Conservation (phyloP, 2,113 vertebrate species). For the Xenopus borealis region DNA sequence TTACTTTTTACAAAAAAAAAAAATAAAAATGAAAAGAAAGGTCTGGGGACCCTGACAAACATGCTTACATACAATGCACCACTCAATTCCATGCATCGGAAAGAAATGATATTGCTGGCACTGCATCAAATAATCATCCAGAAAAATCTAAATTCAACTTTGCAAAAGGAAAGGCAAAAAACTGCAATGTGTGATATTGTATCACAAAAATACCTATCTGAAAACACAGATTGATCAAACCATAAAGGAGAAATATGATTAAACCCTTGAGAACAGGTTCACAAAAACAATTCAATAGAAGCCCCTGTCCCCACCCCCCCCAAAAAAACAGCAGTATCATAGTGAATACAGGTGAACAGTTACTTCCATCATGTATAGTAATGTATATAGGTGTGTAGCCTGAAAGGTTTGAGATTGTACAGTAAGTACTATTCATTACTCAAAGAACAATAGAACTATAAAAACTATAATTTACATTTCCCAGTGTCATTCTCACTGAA, state of each 20-base stretch:
- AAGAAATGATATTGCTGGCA: background rate
- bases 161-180: background rate
- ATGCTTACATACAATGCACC: slow-evolving; percentile 1
- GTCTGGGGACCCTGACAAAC: background rate
- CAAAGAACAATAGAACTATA: slow-evolving; percentile 12
- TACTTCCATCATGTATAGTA: too few relatives aligned
- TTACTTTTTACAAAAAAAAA: background rate
- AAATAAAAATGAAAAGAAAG: background rate
- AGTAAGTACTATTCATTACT: slow-evolving; percentile 18
- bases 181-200: background rate
- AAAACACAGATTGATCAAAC: background rate
- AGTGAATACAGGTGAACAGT: too few relatives aligned
- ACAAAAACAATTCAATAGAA: too few relatives aligned
- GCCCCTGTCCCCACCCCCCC: too few relatives aligned
- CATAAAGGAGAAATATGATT: too few relatives aligned
- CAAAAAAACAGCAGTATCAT: too few relatives aligned
- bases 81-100: background rate
- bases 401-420: slow-evolving; percentile 8
- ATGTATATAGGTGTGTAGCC: background rate
- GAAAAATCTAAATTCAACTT: too few relatives aligned
- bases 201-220: background rate
- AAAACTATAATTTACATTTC: background rate
- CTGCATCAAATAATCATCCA: background rate
- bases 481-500: slow-evolving; percentile 9
- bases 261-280: too few relatives aligned